These are phyloP conservation scores for Climacteris rufus DNA, from an alignment of 2,113 vertebrate species.

Conservation along the genomic window DNA sequence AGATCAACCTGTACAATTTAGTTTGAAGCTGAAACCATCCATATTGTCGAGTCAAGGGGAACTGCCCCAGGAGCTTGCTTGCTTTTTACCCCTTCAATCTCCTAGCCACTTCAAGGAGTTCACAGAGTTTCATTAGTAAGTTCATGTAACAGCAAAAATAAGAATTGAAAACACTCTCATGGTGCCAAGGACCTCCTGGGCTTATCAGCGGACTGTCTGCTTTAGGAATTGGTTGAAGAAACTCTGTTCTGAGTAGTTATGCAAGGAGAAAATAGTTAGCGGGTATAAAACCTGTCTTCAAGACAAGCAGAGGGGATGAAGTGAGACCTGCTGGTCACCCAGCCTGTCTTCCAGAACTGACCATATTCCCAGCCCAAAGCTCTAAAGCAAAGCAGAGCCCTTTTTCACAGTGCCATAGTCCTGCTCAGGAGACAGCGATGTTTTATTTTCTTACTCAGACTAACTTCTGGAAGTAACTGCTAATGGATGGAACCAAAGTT, in stretches of 20 bases:
- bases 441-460: not conserved
- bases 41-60: not conserved
- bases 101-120: not conserved
- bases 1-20: rapidly evolving
- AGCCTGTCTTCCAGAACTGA: not conserved
- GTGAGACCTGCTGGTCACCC: not conserved
- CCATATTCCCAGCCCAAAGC: not conserved
- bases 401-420: not conserved
- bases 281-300: not conserved
- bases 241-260: not conserved
- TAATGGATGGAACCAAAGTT: not conserved
- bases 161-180: not conserved
- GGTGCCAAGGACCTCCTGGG: not conserved
- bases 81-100: not conserved
- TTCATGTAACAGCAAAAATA: not conserved
- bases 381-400: not conserved
- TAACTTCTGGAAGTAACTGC: constrained; percentile 21
- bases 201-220: not conserved
- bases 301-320: not conserved
- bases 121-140: not conserved
- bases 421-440: not conserved
- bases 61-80: not conserved
- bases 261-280: not conserved
- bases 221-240: not conserved
- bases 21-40: not conserved